Evolutionary conservation across 2,113 vertebrate genomes (phyloP), one percentile per base, ranked within the genome.

Genomic region (Ammodytes marinus): DNA sequence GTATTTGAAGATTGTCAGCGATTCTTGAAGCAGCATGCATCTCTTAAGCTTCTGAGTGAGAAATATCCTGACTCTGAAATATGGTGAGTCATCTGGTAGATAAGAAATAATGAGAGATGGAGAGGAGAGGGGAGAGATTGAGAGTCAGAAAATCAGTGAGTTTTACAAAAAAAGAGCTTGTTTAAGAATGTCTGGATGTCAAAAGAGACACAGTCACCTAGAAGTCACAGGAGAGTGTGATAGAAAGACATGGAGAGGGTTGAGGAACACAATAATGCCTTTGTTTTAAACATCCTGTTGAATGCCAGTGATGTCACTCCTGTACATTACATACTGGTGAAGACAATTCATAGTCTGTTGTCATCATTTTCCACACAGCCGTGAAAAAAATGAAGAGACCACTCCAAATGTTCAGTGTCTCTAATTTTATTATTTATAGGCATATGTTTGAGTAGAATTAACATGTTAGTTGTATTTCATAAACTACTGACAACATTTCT

Each of bases 1-100:
- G 65, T 75, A 40, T 85, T 77, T 80, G 68, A 69, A 81, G 79
- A 85, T 73, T 73, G 82, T 89, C 75, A 86, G 86, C 74, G 27
- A 69, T 88, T 89, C 82, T 77, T 88, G 61, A 79, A 87, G 85
- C 60, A 42, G 74, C 78, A 45, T 64, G 65, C 74, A 76, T 67
- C 85, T 80, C 73, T 88, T 73, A 67, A 85, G 86, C 59, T 76
- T 86, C 82, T 75, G 79, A 87, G 69, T 63, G 77, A 74, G 60
- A 78, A 79, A 86, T 72, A 79, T 92, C 27, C 83, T 82, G 83
- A 89, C 80, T 57, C 37, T 71, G 84, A 88, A 92, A 93, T 91
- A 86, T 88, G 93, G 81, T 71, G 85, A 89, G 86, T 90, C 90
- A 88, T 84, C 69, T 66, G 61, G 45, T 40, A 84, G 90, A 90